Conservation (phyloP, 1,140 invertebrate genomes). For the Brachionus sp. region DNA sequence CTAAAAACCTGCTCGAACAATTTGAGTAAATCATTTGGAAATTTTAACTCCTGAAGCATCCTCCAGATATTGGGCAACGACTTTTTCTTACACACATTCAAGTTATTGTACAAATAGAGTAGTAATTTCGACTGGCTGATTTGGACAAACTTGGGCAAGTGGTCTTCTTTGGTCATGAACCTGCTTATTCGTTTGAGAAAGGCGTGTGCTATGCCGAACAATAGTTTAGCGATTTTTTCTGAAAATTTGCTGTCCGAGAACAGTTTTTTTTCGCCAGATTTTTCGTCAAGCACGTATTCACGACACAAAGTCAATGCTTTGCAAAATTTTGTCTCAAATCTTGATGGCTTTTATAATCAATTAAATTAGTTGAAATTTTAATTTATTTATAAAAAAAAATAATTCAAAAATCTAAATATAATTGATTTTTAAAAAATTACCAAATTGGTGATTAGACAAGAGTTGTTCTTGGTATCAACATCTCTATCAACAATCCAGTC, state of each 20-base stretch:
- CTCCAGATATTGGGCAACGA: constrained; percentile 9
- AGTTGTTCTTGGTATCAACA: constrained; percentile 5
- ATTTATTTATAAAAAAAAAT: not conserved
- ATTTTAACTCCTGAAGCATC: not conserved
- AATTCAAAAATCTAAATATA: too few species aligned
- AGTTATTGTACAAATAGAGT: constrained; percentile 36
- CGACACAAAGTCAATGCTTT: constrained; percentile 19
- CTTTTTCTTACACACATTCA: constrained; percentile 5
- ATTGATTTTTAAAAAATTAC: too few species aligned
- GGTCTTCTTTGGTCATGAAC: constrained; percentile 22
- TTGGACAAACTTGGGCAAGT: constrained; percentile 22
- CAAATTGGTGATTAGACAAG: constrained; percentile 32
- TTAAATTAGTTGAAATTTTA: not conserved
- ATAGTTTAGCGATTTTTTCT: not conserved
- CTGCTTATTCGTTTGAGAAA: constrained; percentile 4
- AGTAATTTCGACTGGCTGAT: constrained; percentile 18
- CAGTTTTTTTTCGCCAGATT: constrained; percentile 20
- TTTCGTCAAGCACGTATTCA: constrained; percentile 37
- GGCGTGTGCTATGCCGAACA: constrained; percentile 11
- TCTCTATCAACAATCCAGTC: constrained; percentile 39
- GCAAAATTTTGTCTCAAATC: constrained; percentile 31
- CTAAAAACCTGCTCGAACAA: not conserved
- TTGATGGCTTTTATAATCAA: not conserved
- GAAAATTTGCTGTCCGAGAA: not conserved
- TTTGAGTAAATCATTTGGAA: constrained; percentile 3